Evolutionary conservation across 2,797 vertebrate genomes (phyloP).

Genomic region (Fistularia commersonii): DNA sequence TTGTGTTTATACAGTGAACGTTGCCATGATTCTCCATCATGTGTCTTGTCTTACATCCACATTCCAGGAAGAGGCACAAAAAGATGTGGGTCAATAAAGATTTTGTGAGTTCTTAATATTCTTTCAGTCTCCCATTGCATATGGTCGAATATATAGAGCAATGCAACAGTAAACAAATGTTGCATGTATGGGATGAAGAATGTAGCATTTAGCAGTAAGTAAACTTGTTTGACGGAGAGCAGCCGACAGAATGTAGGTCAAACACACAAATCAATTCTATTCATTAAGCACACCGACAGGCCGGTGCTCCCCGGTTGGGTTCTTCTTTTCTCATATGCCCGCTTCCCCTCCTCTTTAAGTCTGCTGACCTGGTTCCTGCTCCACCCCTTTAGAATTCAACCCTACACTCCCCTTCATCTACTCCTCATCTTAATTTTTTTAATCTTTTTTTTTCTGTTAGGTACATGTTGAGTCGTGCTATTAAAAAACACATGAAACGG

Average conservation of each 20-base stretch:
- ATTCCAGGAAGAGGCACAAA: too few relatives aligned
- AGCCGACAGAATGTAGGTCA: slow-evolving; percentile 25
- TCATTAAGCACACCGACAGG: slow-evolving; percentile 44
- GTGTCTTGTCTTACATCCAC: too few relatives aligned
- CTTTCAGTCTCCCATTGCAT: too few relatives aligned
- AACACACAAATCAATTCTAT: slow-evolving; percentile 35
- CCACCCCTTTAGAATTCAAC: neutral
- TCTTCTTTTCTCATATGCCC: slow-evolving; percentile 14
- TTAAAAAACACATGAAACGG: too few relatives aligned
- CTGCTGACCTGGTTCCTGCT: neutral
- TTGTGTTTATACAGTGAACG: too few relatives aligned
- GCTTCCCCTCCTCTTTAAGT: slow-evolving; percentile 5
- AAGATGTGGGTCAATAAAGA: too few relatives aligned
- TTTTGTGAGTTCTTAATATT: too few relatives aligned
- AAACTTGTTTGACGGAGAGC: slow-evolving; percentile 30
- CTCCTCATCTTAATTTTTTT: too few relatives aligned
- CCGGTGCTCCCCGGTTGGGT: slow-evolving; percentile 19
- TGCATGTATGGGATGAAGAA: neutral
- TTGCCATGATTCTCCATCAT: too few relatives aligned
- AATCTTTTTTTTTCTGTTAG: too few relatives aligned
- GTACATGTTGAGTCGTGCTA: too few relatives aligned
- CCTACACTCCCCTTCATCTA: neutral
- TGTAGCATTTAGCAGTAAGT: slow-evolving; percentile 22
- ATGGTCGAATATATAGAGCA: too few relatives aligned
- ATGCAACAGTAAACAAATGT: neutral